A percentile compares a stretch with the other conserved stretches of the same genome.
These are phyloP conservation scores for Rhodeus uyekii DNA, from an alignment of 2,797 vertebrate species.

Conservation along the genomic window DNA sequence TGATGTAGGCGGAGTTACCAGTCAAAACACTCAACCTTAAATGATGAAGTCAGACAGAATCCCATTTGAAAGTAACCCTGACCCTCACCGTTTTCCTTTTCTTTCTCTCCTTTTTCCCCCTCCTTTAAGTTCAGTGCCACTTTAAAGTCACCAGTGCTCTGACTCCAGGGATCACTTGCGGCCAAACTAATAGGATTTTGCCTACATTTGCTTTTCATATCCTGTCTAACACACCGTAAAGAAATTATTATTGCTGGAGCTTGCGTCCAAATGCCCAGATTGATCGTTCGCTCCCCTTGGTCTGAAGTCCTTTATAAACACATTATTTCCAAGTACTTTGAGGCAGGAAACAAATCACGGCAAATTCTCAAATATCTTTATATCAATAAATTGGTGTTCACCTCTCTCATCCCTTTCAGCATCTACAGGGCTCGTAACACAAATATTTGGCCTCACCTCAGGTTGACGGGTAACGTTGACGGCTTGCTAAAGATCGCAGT, in stretches of 20 bases:
- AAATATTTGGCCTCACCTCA: conserved; percentile 56
- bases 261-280: conserved; percentile 37
- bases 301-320: conserved; percentile 50
- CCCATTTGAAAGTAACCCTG: conserved; percentile 39
- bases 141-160: conserved; percentile 48
- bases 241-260: conserved; percentile 42
- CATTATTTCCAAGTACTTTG: conserved; percentile 41
- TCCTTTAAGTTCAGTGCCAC: conserved; percentile 37
- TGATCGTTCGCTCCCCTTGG: conserved; percentile 33
- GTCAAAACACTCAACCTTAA: conserved; percentile 53
- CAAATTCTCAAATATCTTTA: conserved; percentile 35
- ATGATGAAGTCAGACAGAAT: conserved; percentile 52
- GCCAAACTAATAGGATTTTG: conserved; percentile 52
- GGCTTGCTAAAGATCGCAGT: conserved; percentile 47
- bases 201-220: conserved; percentile 60
- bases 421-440: conserved; percentile 28
- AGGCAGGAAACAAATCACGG: conserved; percentile 22
- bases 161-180: conserved; percentile 53
- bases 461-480: conserved; percentile 55
- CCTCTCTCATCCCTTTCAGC: not conserved
- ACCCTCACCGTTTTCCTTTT: conserved; percentile 13
- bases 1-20: conserved; percentile 38
- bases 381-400: conserved; percentile 25
- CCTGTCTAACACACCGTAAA: conserved; percentile 56
- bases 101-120: not conserved